These are phyloP conservation scores for Oscheius myriophilus DNA, from an alignment of 2,888 invertebrate genomes.

Conservation along the genomic window DNA sequence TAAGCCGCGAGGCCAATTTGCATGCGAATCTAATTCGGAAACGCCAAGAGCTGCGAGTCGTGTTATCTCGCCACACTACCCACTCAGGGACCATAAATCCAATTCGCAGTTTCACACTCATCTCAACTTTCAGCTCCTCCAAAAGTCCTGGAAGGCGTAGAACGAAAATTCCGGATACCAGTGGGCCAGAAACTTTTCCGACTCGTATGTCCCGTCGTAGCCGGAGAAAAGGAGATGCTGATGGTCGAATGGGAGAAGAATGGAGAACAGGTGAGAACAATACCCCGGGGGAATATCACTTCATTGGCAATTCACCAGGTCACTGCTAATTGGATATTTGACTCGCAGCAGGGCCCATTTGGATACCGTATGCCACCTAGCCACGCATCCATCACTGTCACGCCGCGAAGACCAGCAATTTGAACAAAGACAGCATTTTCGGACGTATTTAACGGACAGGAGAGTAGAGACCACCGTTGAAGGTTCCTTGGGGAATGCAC, in stretches of 20 bases:
- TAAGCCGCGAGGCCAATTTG: constrained; percentile 31
- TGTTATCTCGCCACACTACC: constrained; percentile 24
- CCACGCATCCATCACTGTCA: constrained; percentile 28
- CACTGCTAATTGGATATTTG: not conserved
- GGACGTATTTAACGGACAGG: no score
- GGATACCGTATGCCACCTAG: constrained; percentile 26
- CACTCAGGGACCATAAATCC: constrained; percentile 30
- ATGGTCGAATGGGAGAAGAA: constrained; percentile 68
- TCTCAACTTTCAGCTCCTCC: constrained; percentile 57
- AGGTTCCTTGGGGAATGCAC: no score
- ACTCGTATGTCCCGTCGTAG: constrained; percentile 62
- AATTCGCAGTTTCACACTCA: not conserved
- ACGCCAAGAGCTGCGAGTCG: constrained; percentile 29
- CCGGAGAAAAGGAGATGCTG: constrained; percentile 52
- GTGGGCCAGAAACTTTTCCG: constrained; percentile 64
- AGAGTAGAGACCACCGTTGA: no score
- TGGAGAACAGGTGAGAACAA: constrained; percentile 55
- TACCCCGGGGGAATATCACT: not conserved
- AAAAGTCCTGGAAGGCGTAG: constrained; percentile 52
- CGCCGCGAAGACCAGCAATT: not conserved
- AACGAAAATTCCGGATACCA: constrained; percentile 61
- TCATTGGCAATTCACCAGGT: not conserved
- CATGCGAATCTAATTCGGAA: constrained; percentile 36
- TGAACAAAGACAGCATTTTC: no score
- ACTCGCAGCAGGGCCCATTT: constrained; percentile 3